Percentiles rank a stretch among this genome's conserved stretches.
These are phyloP conservation scores for Acrobasis repandana DNA, from an alignment of 2,888 invertebrate genomes.

Conservation along the genomic window DNA sequence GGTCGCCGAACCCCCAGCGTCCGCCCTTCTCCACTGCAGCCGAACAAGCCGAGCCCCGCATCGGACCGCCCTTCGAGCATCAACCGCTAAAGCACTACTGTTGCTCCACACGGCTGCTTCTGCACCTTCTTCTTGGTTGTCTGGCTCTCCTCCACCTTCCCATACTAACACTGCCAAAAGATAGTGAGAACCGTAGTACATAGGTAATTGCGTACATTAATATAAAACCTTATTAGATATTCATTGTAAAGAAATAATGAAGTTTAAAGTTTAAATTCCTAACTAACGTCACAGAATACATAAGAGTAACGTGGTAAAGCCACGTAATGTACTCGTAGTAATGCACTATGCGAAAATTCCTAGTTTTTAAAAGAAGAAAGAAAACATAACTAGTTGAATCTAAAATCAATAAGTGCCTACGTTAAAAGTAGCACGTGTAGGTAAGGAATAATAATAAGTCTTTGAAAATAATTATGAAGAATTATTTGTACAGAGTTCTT, in stretches of 20 bases:
- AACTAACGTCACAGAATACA: too few relatives aligned
- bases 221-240: too few relatives aligned
- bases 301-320: too few relatives aligned
- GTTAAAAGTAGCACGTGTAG: not conserved
- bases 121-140: slow-evolving; percentile 56
- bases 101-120: slow-evolving; percentile 79
- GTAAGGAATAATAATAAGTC: not conserved
- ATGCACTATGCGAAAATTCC: too few relatives aligned
- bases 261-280: too few relatives aligned
- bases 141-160: slow-evolving; percentile 71
- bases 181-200: not conserved
- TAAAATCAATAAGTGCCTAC: not conserved
- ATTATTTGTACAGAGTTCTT: not conserved
- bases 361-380: not conserved
- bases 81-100: slow-evolving; percentile 71
- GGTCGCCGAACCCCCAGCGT: slow-evolving; percentile 48
- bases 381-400: not conserved
- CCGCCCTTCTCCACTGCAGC: slow-evolving; percentile 72
- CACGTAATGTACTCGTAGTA: too few relatives aligned
- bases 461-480: not conserved
- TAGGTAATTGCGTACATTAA: too few relatives aligned
- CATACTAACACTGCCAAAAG: slow-evolving; percentile 63
- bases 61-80: slow-evolving; percentile 70
- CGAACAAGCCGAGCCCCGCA: slow-evolving; percentile 73
- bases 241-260: too few relatives aligned